Percentiles rank a stretch among this genome's conserved stretches.
phyloP scores from a whole-genome alignment of 2,797 vertebrate genomes.

The Anableps anableps region DNA sequence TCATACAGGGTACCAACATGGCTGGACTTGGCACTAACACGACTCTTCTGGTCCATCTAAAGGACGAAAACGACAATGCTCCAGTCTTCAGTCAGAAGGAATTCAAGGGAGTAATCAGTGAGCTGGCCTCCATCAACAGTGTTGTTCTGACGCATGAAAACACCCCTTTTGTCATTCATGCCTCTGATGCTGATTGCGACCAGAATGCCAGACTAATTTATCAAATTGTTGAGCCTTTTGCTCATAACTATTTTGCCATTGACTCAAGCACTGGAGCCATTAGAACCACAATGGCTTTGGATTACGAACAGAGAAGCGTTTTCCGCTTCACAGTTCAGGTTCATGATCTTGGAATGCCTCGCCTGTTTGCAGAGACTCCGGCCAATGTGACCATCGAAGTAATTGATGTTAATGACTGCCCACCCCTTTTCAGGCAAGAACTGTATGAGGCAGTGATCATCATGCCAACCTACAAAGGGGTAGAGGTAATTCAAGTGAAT shows the following conservation, averaged over 20 bases:
- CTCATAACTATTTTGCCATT: slow-evolving; percentile 92
- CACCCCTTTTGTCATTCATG: slow-evolving; percentile 91
- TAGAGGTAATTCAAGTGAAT: slow-evolving; percentile 87
- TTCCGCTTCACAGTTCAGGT: slow-evolving; percentile 97
- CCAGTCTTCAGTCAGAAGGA: slow-evolving; percentile 88
- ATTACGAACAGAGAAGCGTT: slow-evolving; percentile 89
- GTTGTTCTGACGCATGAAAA: slow-evolving; percentile 90
- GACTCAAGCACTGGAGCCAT: slow-evolving; percentile 96
- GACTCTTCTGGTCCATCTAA: slow-evolving; percentile 89
- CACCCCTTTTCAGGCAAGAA: slow-evolving; percentile 89
- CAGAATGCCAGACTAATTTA: slow-evolving; percentile 94
- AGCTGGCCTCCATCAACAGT: slow-evolving; percentile 89
- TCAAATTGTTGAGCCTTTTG: slow-evolving; percentile 94
- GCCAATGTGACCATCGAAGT: slow-evolving; percentile 95
- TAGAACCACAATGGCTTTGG: slow-evolving; percentile 86
- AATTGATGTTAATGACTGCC: slow-evolving; percentile 94
- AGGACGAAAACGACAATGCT: slow-evolving; percentile 94
- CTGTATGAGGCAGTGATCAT: slow-evolving; percentile 88
- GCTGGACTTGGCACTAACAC: slow-evolving; percentile 89
- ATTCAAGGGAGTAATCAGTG: slow-evolving; percentile 92
- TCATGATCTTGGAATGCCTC: slow-evolving; percentile 91
- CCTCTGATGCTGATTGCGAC: slow-evolving; percentile 90
- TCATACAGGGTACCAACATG: slow-evolving; percentile 95
- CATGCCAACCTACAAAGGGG: slow-evolving; percentile 92
- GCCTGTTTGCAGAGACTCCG: slow-evolving; percentile 88